These are phyloP conservation scores for Forpus xanthops DNA, from an alignment of 2,797 vertebrate genomes.

Conservation along the genomic window DNA sequence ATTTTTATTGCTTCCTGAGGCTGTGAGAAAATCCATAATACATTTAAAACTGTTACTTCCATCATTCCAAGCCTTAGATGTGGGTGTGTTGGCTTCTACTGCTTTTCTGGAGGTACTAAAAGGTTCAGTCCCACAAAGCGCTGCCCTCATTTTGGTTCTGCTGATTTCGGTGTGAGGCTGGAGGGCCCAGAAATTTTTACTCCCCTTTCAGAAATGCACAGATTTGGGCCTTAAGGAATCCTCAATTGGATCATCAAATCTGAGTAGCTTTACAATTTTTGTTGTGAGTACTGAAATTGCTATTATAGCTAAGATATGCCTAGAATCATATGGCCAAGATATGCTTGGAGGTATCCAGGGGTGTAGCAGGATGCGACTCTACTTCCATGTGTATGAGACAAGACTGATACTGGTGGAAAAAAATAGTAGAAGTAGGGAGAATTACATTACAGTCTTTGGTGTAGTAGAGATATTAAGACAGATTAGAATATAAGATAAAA, in stretches of 20 bases:
- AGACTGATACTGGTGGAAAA: not conserved
- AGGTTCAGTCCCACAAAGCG: not conserved
- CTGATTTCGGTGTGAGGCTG: not conserved
- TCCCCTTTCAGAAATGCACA: not conserved
- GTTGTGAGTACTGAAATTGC: not conserved
- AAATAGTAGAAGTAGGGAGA: not conserved
- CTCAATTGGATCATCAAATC: not conserved
- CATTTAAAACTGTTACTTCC: constrained; percentile 26
- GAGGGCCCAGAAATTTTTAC: not conserved
- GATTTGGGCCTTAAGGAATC: not conserved
- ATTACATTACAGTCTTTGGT: not conserved
- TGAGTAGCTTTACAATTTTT: not conserved
- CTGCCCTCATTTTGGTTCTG: not conserved
- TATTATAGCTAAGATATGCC: not conserved
- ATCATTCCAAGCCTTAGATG: constrained; percentile 12
- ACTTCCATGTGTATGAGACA: not conserved
- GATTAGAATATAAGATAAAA: not conserved
- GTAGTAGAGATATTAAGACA: not conserved
- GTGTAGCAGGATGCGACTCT: not conserved
- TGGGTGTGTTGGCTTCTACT: not conserved
- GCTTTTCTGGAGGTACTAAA: not conserved
- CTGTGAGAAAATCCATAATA: constrained; percentile 36
- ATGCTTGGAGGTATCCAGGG: not conserved
- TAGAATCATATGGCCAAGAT: not conserved
- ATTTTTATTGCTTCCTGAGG: constrained; percentile 62